These are phyloP conservation scores for Andrena chrysosceles DNA, from an alignment of 2,888 invertebrate genomes.

Conservation along the genomic window DNA sequence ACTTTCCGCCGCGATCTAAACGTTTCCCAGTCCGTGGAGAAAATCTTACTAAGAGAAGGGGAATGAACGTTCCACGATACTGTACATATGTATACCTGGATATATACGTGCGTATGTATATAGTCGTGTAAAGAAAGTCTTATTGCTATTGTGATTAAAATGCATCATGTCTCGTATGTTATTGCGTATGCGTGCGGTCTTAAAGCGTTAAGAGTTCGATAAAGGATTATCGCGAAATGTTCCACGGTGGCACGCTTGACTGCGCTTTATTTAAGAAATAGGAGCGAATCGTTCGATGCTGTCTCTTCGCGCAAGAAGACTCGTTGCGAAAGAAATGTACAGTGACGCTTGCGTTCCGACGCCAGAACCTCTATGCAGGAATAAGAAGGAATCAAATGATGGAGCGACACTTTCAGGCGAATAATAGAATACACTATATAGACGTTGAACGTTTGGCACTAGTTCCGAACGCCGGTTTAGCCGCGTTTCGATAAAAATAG, in stretches of 20 bases:
- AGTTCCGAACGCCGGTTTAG: constrained; percentile 9
- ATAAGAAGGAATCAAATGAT: too few relatives aligned
- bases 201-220: constrained; percentile 39
- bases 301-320: neutral
- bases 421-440: neutral
- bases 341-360: constrained; percentile 15
- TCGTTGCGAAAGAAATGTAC: constrained; percentile 4
- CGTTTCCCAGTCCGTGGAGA: constrained; percentile 3
- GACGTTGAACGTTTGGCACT: constrained; percentile 7
- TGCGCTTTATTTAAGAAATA: constrained; percentile 9
- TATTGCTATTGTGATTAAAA: constrained; percentile 68
- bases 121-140: constrained; percentile 74
- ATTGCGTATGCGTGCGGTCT: constrained; percentile 69
- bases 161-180: constrained; percentile 71
- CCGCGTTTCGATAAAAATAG: constrained; percentile 1
- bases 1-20: neutral
- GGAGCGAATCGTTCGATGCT: neutral
- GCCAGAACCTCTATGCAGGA: neutral
- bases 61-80: constrained; percentile 20
- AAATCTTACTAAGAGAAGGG: neutral
- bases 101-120: constrained; percentile 54
- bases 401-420: neutral
- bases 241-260: neutral
- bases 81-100: constrained; percentile 57
- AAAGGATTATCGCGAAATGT: constrained; percentile 2